Conservation (phyloP, 2,113 vertebrate species). For the Antigone vipio region DNA sequence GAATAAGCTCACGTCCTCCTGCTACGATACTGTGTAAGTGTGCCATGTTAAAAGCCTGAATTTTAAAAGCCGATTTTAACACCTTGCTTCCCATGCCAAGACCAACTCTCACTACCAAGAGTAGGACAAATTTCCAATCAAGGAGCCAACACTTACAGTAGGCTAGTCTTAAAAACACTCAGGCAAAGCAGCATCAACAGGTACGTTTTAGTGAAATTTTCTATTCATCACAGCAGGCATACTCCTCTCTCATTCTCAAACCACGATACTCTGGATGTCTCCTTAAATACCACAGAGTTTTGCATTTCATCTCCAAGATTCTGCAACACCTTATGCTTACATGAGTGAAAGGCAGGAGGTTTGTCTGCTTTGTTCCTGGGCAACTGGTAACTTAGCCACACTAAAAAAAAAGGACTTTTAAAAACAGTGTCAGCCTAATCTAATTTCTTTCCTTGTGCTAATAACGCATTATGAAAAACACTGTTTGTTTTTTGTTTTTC, state of each 20-base stretch:
- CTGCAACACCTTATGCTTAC: background rate
- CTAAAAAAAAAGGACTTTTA: background rate
- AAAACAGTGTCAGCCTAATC: background rate
- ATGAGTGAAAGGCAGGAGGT: background rate
- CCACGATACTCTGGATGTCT: background rate
- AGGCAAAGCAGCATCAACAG: background rate
- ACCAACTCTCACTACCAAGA: background rate
- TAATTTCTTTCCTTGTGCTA: background rate
- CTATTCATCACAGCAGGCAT: background rate
- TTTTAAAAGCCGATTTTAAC: background rate
- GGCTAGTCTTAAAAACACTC: background rate
- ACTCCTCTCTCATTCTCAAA: background rate
- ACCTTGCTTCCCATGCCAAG: background rate
- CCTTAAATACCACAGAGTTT: background rate
- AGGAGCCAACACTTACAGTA: background rate
- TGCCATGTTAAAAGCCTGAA: background rate
- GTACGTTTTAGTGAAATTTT: background rate
- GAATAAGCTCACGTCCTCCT: background rate
- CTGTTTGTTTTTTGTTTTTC: background rate
- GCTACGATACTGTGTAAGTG: fast-evolving
- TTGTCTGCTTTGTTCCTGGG: background rate
- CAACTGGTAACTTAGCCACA: background rate
- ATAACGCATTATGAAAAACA: background rate
- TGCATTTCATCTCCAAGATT: background rate
- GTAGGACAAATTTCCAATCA: background rate